Evolutionary conservation across 1,140 invertebrate species (phyloP), one percentile per base, ranked within the genome.

Genomic region (Nasonia vitripennis): DNA sequence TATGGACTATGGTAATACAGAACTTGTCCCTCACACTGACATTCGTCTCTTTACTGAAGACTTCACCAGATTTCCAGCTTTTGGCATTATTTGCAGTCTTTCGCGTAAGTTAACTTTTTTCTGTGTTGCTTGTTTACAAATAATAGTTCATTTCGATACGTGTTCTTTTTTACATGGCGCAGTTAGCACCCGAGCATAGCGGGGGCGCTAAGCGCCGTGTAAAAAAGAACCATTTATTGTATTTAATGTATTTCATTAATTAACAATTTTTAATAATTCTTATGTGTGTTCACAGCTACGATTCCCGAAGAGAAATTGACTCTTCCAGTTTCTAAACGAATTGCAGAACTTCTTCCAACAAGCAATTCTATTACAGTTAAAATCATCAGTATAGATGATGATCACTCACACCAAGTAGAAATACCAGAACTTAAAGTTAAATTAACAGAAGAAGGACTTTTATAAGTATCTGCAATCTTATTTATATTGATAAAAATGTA

Each of bases 21-120:
- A 86, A 2, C 7, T 45, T n/a, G 89, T 93, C 4, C 7, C 86
- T 0, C 91, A 93, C 48, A 87, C 71, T 9, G 83, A 93, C 62
- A 90, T 93, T n/a, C 86, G 91, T 48, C 55, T 87, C 12, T 92
- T 93, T 88, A 87, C 88, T 0, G 88, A 90, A 81, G 91, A 92
- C 34, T 93, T 93, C 70, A 71, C 90, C 1, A 78, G 67, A 0
- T 87, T 90, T 0, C 14, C 34, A 67, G 84, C 89, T 1, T 67
- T 92, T 23, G 90, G 87, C 7, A 86, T 9, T 48, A 37, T 90
- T 17, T 93, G 92, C 37, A 48, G 14, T 1, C n/a, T 93, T 34
- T 41, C 84, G 34, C 89, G 92, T 93, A 88, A 89, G 88, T 81
- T 55, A 78, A 1, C 55, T 4, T 14, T 48, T 74, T 45, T 74